Conservation (phyloP, 2,113 vertebrate genomes). For the Catharus minimus region DNA sequence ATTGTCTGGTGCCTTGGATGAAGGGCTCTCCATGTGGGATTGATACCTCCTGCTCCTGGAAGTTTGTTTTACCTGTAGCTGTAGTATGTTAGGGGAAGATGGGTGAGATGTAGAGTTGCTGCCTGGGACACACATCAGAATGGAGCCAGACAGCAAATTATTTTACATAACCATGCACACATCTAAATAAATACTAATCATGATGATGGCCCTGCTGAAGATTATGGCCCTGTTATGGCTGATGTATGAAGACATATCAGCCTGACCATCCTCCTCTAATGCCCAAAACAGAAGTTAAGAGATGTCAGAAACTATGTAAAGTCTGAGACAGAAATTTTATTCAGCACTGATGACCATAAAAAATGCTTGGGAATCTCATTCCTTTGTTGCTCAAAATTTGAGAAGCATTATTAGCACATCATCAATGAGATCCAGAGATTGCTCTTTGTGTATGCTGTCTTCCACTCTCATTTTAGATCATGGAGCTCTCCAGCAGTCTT, state of each 20-base stretch:
- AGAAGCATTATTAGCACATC: accelerated
- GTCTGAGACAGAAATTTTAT: neutral
- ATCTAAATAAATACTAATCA: neutral
- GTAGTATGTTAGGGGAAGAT: neutral
- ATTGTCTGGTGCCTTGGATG: neutral
- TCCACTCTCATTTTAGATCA: neutral
- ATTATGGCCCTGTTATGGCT: neutral
- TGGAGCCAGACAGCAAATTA: neutral
- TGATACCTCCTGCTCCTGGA: neutral
- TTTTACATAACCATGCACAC: neutral
- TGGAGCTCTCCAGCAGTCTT: neutral
- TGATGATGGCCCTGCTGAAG: neutral
- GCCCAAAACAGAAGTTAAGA: neutral
- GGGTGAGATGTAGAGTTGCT: neutral
- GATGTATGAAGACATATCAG: neutral
- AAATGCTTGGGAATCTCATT: neutral
- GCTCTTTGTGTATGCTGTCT: neutral
- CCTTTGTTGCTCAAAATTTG: neutral
- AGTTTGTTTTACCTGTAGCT: neutral
- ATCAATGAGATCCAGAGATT: neutral
- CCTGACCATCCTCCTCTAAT: neutral
- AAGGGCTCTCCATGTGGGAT: neutral
- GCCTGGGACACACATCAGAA: neutral
- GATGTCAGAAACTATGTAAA: neutral
- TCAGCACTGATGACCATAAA: neutral